Conservation (phyloP, 2,113 vertebrate species). For the Lampris incognitus region DNA sequence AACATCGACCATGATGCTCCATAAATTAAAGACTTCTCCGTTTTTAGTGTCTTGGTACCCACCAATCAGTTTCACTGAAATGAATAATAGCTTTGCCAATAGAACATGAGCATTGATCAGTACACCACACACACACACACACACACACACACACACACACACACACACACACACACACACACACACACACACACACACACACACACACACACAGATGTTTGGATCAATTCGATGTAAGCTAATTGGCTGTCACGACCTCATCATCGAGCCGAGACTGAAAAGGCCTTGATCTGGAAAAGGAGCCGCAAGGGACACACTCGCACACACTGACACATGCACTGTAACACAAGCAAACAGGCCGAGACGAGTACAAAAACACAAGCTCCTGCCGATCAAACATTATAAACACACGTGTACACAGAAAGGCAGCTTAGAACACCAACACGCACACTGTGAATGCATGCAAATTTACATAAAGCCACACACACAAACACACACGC, state of each 20-base stretch:
- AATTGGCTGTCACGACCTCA: slow-evolving; percentile 74
- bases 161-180: slow-evolving; percentile 7
- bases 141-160: slow-evolving; percentile 7
- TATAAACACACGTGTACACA: neutral
- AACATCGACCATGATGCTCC: slow-evolving; percentile 22
- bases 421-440: neutral
- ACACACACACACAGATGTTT: slow-evolving; percentile 21
- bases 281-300: slow-evolving; percentile 66
- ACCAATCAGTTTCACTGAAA: slow-evolving; percentile 53
- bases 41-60: slow-evolving; percentile 33
- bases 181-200: slow-evolving; percentile 16
- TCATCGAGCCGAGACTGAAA: slow-evolving; percentile 57
- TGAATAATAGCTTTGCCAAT: slow-evolving; percentile 66
- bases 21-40: slow-evolving; percentile 37
- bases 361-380: slow-evolving; percentile 5
- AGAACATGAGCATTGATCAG: slow-evolving; percentile 65
- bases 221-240: slow-evolving; percentile 68
- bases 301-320: slow-evolving; percentile 51
- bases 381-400: neutral
- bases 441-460: neutral
- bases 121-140: slow-evolving; percentile 2
- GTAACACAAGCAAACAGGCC: slow-evolving; percentile 11
- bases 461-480: too few relatives aligned
- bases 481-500: neutral
- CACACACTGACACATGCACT: slow-evolving; percentile 21